These are phyloP conservation scores for Syritta pipiens DNA, from an alignment of 2,888 invertebrate genomes.

Conservation along the genomic window DNA sequence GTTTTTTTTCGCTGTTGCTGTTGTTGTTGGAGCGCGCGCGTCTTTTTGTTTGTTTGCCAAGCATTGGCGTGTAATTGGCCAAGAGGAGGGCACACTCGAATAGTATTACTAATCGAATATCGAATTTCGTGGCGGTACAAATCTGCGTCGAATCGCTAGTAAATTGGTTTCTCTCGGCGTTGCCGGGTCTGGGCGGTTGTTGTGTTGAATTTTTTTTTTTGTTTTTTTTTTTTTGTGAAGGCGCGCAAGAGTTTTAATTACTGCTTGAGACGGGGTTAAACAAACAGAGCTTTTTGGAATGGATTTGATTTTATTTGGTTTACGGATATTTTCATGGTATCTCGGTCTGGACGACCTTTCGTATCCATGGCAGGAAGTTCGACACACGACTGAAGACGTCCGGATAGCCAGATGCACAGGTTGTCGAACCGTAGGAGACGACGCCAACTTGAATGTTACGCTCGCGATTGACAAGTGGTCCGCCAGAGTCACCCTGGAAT, in stretches of 20 bases:
- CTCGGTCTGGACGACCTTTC: conserved; percentile 70
- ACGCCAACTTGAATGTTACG: conserved; percentile 73
- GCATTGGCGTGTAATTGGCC: conserved; percentile 61
- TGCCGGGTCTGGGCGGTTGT: conserved; percentile 38
- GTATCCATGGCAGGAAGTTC: conserved; percentile 75
- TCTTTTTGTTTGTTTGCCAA: conserved; percentile 53
- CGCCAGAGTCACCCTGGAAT: conserved; percentile 78
- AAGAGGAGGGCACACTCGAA: conserved; percentile 58
- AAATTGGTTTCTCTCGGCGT: conserved; percentile 54
- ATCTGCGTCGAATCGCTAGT: conserved; percentile 61
- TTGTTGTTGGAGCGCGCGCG: not conserved
- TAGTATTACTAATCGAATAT: conserved; percentile 73
- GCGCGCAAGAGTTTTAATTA: conserved; percentile 56
- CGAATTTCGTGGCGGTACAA: conserved; percentile 72
- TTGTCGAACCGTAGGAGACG: conserved; percentile 77
- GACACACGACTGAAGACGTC: conserved; percentile 78
- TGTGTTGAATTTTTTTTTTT: too few relatives aligned
- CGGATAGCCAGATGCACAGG: conserved; percentile 75
- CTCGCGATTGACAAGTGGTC: conserved; percentile 75
- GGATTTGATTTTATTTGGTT: conserved; percentile 57
- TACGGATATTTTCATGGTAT: conserved; percentile 67
- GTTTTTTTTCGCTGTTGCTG: too few relatives aligned
- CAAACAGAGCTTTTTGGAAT: conserved; percentile 43
- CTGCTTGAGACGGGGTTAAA: conserved; percentile 21
- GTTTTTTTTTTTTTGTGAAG: too few relatives aligned